Evolutionary conservation across 2,113 vertebrate genomes (phyloP).

Genomic region (Hymenochirus boettgeri): DNA sequence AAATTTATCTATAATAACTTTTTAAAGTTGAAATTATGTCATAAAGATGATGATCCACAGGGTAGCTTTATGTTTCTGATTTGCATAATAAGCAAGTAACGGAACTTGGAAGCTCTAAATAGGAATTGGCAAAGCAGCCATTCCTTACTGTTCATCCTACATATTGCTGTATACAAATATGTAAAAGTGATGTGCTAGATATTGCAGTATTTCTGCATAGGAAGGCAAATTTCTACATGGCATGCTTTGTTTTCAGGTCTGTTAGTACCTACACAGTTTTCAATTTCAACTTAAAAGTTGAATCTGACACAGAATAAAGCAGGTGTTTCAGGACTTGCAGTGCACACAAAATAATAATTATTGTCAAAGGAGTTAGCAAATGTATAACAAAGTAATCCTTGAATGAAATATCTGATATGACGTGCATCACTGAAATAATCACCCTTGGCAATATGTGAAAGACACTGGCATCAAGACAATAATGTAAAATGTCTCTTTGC

Average conservation of each 20-base stretch:
- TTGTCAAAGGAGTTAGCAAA: conserved; percentile 5
- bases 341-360: conserved; percentile 15
- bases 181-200: not conserved
- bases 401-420: conserved; percentile 1
- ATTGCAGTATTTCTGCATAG: conserved; percentile 1
- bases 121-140: not conserved
- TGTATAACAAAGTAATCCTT: not conserved
- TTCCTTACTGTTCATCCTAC: not conserved
- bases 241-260: not conserved
- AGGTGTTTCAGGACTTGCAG: conserved; percentile 7
- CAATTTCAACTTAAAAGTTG: not conserved
- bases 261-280: not conserved
- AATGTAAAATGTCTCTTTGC: not conserved
- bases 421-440: conserved; percentile 1
- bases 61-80: not conserved
- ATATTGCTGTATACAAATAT: not conserved
- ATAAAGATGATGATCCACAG: conserved; percentile 11
- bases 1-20: not conserved
- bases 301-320: not conserved
- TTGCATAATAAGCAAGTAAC: conserved; percentile 9
- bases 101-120: conserved; percentile 1
- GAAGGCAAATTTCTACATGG: conserved; percentile 2
- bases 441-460: conserved; percentile 1
- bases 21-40: not conserved
- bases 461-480: not conserved